Conservation (phyloP, 2,888 invertebrate species). For the Tupiocoris notatus region DNA sequence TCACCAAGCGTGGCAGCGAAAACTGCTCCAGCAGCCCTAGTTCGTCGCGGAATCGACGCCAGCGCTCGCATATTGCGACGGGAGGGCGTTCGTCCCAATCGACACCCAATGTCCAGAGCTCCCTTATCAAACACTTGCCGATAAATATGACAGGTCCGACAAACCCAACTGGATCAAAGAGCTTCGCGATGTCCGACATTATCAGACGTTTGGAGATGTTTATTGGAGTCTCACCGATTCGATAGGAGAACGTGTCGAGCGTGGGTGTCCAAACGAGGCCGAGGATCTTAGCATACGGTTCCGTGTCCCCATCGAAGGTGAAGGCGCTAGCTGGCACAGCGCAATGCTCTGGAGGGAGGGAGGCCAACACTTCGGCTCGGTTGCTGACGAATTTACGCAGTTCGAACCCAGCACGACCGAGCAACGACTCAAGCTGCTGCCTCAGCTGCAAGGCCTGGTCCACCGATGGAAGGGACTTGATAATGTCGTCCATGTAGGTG, state of each 20-base stretch:
- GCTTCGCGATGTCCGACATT: background rate
- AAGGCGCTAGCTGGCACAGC: background rate
- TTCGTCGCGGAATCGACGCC: background rate
- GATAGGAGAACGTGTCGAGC: constrained; percentile 9
- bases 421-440: background rate
- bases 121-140: background rate
- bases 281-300: constrained; percentile 9
- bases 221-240: background rate
- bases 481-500: constrained; percentile 12
- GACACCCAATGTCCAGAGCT: background rate
- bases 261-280: constrained; percentile 16
- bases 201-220: background rate
- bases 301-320: constrained; percentile 2
- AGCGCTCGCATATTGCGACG: background rate
- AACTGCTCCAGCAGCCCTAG: background rate
- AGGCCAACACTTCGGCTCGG: background rate
- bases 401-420: background rate
- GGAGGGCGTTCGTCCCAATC: constrained; percentile 17
- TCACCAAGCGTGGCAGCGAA: background rate
- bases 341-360: constrained; percentile 7
- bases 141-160: constrained; percentile 2
- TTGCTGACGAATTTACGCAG: constrained; percentile 12
- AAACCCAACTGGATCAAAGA: constrained; percentile 20
- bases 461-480: background rate
- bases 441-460: constrained; percentile 2